Evolutionary conservation across 2,797 vertebrate species (phyloP), one percentile per base, ranked within the genome.

Genomic region (Sus cebifrons): DNA sequence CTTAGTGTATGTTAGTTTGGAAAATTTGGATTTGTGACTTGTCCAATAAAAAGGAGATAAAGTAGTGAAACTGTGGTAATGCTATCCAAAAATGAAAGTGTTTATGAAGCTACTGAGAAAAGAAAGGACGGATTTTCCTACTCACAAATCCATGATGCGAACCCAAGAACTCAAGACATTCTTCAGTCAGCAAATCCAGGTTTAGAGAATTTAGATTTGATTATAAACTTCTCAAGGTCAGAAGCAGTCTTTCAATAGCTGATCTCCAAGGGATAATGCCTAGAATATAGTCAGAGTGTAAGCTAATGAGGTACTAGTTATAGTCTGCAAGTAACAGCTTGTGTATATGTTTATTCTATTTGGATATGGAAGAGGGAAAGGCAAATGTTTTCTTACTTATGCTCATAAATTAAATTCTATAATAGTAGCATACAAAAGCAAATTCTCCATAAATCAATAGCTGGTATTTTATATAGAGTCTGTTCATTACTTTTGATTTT

Each of bases 401-500:
- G 16, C 44, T 70, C 86, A 77, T 25, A 86, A 85, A 68, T 6
- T 92, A 25, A 94, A 79, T 90, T 75, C n/a, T 60, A 70, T 3
- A 89, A 77, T 44, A 52, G 44, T 84, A 77, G n/a, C 4, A 71
- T 79, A 60, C 49, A 84, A 65, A 4, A 11, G 60, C 8, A 25
- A 44, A 40, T 81, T 82, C 11, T 82, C 10, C 29, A 64, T 73
- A 81, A 85, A 40, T 65, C n/a, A 68, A 25, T 87, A 58, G 29
- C 4, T 77, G 67, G 14, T 27, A 65, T 82, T 87, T 90, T 91
- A 52, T 86, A 29, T 79, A 79, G 15, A 23, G 15, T 17, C 1
- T 86, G 4, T 87, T 91, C 36, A 89, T 85, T 86, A 13, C 15
- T 96, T 83, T 70, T 75, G 13, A 86, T 62, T 94, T 96, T n/a